These are phyloP conservation scores for Eutrigla gurnardus DNA, from an alignment of 2,797 vertebrate genomes.

Conservation along the genomic window DNA sequence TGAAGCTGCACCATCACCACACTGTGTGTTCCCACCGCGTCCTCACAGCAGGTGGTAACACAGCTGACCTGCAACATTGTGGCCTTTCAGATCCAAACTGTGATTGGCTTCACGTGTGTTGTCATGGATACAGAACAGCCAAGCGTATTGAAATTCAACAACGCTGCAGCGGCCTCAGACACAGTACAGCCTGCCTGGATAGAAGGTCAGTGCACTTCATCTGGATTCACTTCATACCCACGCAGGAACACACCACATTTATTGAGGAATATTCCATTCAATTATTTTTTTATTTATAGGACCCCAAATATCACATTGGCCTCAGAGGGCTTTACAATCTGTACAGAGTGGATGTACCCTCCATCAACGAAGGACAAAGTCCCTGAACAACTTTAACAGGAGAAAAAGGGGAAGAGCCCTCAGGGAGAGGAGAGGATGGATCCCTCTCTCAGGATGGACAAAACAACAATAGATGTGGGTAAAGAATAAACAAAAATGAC, in stretches of 20 bases:
- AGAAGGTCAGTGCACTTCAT: not conserved
- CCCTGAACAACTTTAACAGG: too few relatives aligned
- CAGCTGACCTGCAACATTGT: conserved; percentile 2
- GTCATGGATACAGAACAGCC: conserved; percentile 17
- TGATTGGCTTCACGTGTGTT: conserved; percentile 8
- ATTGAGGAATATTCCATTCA: not conserved
- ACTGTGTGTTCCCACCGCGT: not conserved
- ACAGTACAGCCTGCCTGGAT: not conserved
- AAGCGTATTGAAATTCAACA: conserved; percentile 17
- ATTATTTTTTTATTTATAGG: not conserved
- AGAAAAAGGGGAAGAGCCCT: too few relatives aligned
- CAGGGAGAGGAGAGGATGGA: too few relatives aligned
- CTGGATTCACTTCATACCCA: conserved; percentile 5
- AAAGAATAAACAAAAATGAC: too few relatives aligned
- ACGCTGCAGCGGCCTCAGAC: not conserved
- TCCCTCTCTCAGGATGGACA: too few relatives aligned
- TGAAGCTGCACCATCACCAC: not conserved
- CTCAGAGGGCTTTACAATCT: too few relatives aligned
- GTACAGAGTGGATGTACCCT: too few relatives aligned
- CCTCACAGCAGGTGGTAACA: not conserved
- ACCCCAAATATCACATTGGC: too few relatives aligned
- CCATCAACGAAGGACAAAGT: too few relatives aligned
- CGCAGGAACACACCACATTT: not conserved
- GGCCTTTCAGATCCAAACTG: conserved; percentile 11
- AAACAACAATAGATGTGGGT: too few relatives aligned